Evolutionary conservation across 2,888 invertebrate genomes (phyloP).

Genomic region (Spodoptera littoralis): DNA sequence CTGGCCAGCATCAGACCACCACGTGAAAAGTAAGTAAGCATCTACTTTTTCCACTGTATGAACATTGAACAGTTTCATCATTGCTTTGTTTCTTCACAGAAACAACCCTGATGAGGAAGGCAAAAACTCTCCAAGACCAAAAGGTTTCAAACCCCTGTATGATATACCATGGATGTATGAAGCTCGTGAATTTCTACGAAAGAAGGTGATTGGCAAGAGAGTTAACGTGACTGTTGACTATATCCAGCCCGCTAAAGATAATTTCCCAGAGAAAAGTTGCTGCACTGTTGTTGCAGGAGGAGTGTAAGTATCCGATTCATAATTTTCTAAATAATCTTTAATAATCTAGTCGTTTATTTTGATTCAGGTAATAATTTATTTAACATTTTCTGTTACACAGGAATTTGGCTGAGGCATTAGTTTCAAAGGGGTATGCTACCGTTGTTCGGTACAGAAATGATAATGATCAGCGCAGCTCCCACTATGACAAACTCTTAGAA

Average conservation of each 20-base stretch:
- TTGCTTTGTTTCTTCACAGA: constrained; percentile 50
- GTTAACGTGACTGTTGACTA: constrained; percentile 98
- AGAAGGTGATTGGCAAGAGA: constrained; percentile 98
- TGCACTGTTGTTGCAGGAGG: constrained; percentile 95
- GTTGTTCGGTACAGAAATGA: constrained; percentile 98
- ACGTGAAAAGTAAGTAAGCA: constrained; percentile 89
- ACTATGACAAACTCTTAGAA: constrained; percentile 96
- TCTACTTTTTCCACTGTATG: background rate
- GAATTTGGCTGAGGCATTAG: constrained; percentile 97
- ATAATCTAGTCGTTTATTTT: background rate
- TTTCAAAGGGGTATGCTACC: constrained; percentile 96
- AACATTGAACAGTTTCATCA: background rate
- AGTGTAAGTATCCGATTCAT: constrained; percentile 69
- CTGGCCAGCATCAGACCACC: constrained; percentile 98
- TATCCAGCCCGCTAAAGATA: constrained; percentile 97
- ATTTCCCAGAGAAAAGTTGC: constrained; percentile 98
- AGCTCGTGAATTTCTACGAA: constrained; percentile 98
- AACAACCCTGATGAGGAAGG: constrained; percentile 90
- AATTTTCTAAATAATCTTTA: no score
- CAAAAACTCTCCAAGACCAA: constrained; percentile 91
- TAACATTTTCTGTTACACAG: constrained; percentile 76
- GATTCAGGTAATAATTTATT: constrained; percentile 8
- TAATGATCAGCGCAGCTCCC: constrained; percentile 98
- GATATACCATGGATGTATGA: constrained; percentile 99
- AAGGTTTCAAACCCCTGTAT: constrained; percentile 96